Evolutionary conservation across 2,888 invertebrate species (phyloP).

Genomic region (Cyaniris semiargus): DNA sequence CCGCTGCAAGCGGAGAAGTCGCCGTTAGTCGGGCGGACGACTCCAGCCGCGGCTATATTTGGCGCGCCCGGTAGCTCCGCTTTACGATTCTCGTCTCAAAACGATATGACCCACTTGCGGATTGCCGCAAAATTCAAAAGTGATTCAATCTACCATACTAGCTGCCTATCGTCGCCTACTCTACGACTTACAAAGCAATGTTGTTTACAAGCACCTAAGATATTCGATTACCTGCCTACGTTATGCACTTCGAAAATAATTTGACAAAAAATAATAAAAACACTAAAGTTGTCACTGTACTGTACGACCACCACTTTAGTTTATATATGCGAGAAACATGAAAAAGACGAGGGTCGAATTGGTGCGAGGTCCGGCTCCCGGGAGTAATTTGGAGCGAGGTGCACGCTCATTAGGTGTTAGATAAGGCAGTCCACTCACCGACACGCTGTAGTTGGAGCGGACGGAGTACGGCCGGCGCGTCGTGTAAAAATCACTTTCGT

Average conservation of each 20-base stretch:
- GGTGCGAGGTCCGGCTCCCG: conserved; percentile 78
- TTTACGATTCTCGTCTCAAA: conserved; percentile 65
- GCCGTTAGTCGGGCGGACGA: conserved; percentile 74
- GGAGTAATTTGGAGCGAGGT: conserved; percentile 68
- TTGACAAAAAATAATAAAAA: neutral
- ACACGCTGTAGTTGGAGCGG: conserved; percentile 90
- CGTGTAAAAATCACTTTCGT: conserved; percentile 95
- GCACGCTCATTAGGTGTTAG: conserved; percentile 59
- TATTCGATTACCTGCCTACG: conserved; percentile 25
- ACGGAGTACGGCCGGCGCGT: conserved; percentile 91
- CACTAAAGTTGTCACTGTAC: conserved; percentile 19
- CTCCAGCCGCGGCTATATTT: conserved; percentile 81
- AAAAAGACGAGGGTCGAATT: conserved; percentile 60
- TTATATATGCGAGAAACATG: conserved; percentile 49
- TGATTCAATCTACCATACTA: conserved; percentile 43
- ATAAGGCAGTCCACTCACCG: conserved; percentile 73
- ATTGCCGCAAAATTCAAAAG: conserved; percentile 49
- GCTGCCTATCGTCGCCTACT: conserved; percentile 41
- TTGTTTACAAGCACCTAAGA: conserved; percentile 64
- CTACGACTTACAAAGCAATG: conserved; percentile 61
- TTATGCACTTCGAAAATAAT: neutral
- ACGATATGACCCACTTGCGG: conserved; percentile 72
- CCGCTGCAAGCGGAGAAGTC: conserved; percentile 85
- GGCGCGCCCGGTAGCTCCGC: conserved; percentile 77
- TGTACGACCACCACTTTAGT: conserved; percentile 40